phyloP scores from a whole-genome alignment of 2,797 vertebrate genomes.

The Dipus sagitta region DNA sequence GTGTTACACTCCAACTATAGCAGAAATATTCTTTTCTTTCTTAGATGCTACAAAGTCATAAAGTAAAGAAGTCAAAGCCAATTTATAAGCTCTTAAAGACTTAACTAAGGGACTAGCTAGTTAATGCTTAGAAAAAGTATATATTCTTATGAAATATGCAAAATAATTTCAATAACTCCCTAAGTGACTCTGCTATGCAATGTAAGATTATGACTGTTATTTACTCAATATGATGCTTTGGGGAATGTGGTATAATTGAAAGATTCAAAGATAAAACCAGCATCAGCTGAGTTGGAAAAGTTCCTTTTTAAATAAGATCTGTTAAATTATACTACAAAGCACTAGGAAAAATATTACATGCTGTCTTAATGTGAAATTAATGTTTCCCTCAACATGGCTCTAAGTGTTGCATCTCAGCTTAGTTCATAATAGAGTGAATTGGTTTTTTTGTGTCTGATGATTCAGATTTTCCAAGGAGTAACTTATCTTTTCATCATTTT shows the following conservation, averaged over 20 bases:
- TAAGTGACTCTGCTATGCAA: conserved; percentile 67
- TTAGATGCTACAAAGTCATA: conserved; percentile 66
- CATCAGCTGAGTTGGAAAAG: conserved; percentile 76
- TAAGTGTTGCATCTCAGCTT: conserved; percentile 72
- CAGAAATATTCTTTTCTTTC: conserved; percentile 68
- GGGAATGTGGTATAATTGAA: conserved; percentile 81
- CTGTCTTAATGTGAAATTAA: conserved; percentile 80
- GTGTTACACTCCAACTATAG: conserved; percentile 58
- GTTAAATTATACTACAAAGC: conserved; percentile 76
- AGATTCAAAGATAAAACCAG: conserved; percentile 77
- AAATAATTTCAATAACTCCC: conserved; percentile 79
- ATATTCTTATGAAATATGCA: conserved; percentile 75
- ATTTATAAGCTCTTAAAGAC: conserved; percentile 77
- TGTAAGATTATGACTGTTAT: conserved; percentile 82
- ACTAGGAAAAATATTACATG: conserved; percentile 68
- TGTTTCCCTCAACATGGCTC: conserved; percentile 68
- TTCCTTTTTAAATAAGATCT: conserved; percentile 81
- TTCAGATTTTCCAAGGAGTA: conserved; percentile 67
- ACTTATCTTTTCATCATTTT: conserved; percentile 66
- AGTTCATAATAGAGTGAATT: conserved; percentile 66
- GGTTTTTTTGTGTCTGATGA: conserved; percentile 75
- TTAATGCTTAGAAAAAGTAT: conserved; percentile 80
- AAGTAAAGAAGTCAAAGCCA: conserved; percentile 76
- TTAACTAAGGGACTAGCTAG: conserved; percentile 72
- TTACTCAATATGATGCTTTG: conserved; percentile 81